Base-by-base conservation (phyloP, 2,113 vertebrate genomes). In the Tragelaphus scriptus region DNA sequence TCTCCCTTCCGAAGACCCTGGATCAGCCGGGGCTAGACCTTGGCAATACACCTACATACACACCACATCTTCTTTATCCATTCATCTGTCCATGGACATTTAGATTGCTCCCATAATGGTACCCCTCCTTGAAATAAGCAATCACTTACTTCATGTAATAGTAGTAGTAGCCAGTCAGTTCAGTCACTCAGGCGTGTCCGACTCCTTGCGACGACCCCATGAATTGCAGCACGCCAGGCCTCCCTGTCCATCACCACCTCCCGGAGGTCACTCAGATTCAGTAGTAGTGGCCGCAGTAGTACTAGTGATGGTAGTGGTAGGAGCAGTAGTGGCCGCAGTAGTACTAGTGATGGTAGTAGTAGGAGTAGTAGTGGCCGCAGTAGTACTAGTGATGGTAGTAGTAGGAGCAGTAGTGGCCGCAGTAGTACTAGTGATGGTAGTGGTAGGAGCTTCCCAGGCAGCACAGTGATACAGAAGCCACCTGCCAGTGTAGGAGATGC, bases 261-360 rank as follows among this genome's bases (percentile, higher is more conserved):
- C 59, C 6, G 0, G 28, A 63, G 59, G 15, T 63, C 13, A 3
- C 13, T 30, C 28, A 30, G 6, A 30, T 28, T 63, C 59, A 3
- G 59, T 2, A 30, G 16, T 2, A 2, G 28, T 1, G 26, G 7
- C 17, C 14, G 1, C 6, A 7, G 71, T 7, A 4, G 4, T 13
- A 47, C 53, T 30, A 21, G 30, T 44, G 6, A 55, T 1, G 65
- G 32, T 4, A 25, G n/a, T 19, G 14, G 4, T 30, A 10, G 63
- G 25, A 26, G 13, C 36, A n/a, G n/a, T n/a, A n/a, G n/a, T n/a
- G n/a, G 7, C 17, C 14, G 1, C 6, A 7, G 71, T 7, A 4
- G 4, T 13, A 47, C 53, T 30, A 21, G 30, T 44, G 6, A 55
- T 1, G 65, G 32, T 4, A 25, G n/a, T 19, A 14, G 4, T 30